These are phyloP conservation scores for Lepidurus arcticus DNA, from an alignment of 1,140 invertebrate genomes.

Conservation along the genomic window DNA sequence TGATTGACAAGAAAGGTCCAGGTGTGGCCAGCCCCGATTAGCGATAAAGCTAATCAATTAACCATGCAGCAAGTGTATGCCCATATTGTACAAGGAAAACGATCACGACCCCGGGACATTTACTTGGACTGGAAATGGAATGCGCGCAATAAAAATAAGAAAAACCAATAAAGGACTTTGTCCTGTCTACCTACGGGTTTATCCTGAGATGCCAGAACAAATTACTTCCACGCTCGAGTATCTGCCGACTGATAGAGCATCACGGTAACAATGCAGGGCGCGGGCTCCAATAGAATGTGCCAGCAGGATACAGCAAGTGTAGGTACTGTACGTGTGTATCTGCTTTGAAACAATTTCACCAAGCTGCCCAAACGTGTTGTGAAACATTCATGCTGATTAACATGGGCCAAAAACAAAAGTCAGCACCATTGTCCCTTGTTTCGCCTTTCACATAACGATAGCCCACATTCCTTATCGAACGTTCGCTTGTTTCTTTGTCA, in stretches of 20 bases:
- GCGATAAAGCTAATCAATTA: constrained; percentile 18
- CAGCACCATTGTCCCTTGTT: too few species aligned
- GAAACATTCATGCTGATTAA: too few species aligned
- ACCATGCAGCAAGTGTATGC: neutral
- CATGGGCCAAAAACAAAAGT: too few species aligned
- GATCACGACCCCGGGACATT: neutral
- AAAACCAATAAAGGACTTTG: neutral
- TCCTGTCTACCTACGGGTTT: neutral
- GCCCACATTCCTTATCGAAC: neutral
- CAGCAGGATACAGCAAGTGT: neutral
- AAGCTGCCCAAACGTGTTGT: too few species aligned
- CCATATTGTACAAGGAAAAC: neutral
- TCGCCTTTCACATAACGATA: too few species aligned
- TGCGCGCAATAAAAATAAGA: neutral
- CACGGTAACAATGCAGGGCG: neutral
- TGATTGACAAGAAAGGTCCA: constrained; percentile 15
- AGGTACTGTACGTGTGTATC: too few species aligned
- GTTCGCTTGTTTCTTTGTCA: neutral
- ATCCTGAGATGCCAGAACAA: neutral
- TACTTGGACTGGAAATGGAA: neutral
- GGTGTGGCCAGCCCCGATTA: neutral
- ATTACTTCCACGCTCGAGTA: neutral
- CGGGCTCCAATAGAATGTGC: neutral
- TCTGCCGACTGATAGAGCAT: neutral
- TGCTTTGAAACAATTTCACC: too few species aligned